These are phyloP conservation scores for Coecobrya sp. DNA, from an alignment of 2,888 invertebrate genomes.

Conservation along the genomic window DNA sequence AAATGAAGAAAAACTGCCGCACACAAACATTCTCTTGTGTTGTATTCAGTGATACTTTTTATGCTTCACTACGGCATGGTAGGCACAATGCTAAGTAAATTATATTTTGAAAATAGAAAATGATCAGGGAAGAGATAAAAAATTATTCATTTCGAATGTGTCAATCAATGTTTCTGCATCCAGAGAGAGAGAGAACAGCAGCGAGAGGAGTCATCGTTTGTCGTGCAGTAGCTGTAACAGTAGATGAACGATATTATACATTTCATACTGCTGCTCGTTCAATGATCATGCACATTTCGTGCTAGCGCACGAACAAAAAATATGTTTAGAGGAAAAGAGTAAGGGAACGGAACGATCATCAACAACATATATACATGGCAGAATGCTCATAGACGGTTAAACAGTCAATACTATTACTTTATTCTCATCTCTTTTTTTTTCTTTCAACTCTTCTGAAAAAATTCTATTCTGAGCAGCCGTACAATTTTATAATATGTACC, in stretches of 20 bases:
- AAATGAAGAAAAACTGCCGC: conserved; percentile 74
- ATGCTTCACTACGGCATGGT: neutral
- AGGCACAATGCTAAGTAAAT: conserved; percentile 55
- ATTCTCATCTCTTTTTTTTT: conserved; percentile 3
- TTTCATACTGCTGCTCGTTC: conserved; percentile 3
- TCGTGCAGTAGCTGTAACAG: conserved; percentile 30
- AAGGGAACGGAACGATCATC: conserved; percentile 47
- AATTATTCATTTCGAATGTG: conserved; percentile 85
- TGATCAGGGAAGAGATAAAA: conserved; percentile 82
- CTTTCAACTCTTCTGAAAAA: conserved; percentile 50
- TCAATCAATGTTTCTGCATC: conserved; percentile 82
- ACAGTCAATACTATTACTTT: neutral
- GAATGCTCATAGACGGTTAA: neutral
- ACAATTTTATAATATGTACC: conserved; percentile 6
- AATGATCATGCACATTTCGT: conserved; percentile 60
- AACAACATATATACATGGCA: neutral
- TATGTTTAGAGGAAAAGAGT: conserved; percentile 27
- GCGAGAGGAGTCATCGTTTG: conserved; percentile 39
- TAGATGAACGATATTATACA: neutral
- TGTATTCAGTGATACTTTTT: conserved; percentile 12
- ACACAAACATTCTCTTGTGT: neutral
- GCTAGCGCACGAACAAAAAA: conserved; percentile 67
- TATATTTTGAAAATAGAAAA: conserved; percentile 76
- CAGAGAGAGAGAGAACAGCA: conserved; percentile 11
- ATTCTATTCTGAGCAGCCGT: conserved; percentile 42